Evolutionary conservation across 2,888 invertebrate species (phyloP), one percentile per base, ranked within the genome.

Genomic region (Thymelicus acteon): DNA sequence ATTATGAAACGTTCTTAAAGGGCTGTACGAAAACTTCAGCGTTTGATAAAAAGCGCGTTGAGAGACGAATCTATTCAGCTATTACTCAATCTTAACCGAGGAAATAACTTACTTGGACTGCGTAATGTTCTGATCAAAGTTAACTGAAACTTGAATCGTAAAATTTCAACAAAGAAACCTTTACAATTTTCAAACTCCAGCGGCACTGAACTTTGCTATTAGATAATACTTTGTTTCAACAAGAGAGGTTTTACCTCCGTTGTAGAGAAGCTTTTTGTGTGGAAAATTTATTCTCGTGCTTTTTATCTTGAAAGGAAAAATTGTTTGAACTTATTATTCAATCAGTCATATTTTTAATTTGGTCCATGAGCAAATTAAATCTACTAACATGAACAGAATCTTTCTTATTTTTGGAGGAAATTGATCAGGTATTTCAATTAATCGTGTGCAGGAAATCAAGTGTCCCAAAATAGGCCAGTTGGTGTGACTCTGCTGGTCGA

Each of bases 71-170:
- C 1, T 57, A 31, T 57, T 13, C 54, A 73, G 64, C 37, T 37
- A 74, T 73, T 78, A 74, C 61, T 67, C 66, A 70, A 69, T 60
- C n/a, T 6, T 3, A 63, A 71, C 68, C 57, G 12, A 57, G 54
- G 74, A 62, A 72, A 68, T 72, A 73, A 72, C 74, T 71, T 77
- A 72, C 71, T 72, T 60, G 54, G 74, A 68, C 72, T 75, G 74
- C 72, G 75, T 74, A 76, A 76, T 76, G 65, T 76, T 78, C 74
- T 39, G 49, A 64, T 64, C n/a, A 57, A 60, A 60, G 60, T 48
- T 37, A 12, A 47, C 6, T 15, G n/a, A 19, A 64, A 70, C 58
- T 70, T 60, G 48, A 69, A 49, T 63, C 48, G 58, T 24, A 37
- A 63, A 54, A 57, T 58, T 54, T 57, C 19, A n/a, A 63, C 58